Percentiles rank a stretch among this genome's conserved stretches.
These are phyloP conservation scores for Cossypha niveicapilla DNA, from an alignment of 2,797 vertebrate species.

Conservation along the genomic window DNA sequence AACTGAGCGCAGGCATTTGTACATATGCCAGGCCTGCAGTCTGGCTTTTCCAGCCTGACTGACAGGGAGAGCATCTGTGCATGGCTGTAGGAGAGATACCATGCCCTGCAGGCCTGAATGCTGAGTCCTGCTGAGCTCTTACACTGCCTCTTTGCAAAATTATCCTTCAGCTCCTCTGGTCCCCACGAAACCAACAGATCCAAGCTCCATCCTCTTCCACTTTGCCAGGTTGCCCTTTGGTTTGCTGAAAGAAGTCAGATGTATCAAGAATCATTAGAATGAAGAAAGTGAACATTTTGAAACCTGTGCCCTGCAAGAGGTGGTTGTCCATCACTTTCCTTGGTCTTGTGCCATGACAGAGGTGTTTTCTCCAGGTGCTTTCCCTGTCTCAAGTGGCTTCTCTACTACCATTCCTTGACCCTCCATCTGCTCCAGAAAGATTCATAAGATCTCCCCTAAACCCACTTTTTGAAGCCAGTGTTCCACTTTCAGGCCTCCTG, in stretches of 20 bases:
- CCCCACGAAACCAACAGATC: not conserved
- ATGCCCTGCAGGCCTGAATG: not conserved
- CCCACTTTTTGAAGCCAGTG: not conserved
- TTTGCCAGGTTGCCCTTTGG: not conserved
- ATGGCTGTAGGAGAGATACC: not conserved
- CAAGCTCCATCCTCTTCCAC: not conserved
- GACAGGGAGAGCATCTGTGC: conserved; percentile 21
- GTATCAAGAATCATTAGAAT: not conserved
- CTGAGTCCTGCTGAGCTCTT: not conserved
- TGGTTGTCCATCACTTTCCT: not conserved
- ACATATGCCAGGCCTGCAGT: conserved; percentile 17
- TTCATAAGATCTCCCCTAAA: not conserved
- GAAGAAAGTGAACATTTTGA: not conserved
- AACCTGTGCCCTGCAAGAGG: not conserved
- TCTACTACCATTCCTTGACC: not conserved
- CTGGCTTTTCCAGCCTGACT: not conserved
- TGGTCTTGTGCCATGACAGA: not conserved
- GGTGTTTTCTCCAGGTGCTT: not conserved
- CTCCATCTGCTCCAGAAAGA: not conserved
- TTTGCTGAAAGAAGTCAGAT: not conserved
- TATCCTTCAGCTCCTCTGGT: not conserved
- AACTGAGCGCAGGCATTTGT: not conserved
- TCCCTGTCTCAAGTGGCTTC: not conserved
- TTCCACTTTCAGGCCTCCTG: not conserved
- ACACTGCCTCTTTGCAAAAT: not conserved